Percentiles rank a stretch among this genome's conserved stretches.
These are phyloP conservation scores for Glaucopsyche alexis DNA, from an alignment of 2,888 invertebrate genomes.

Conservation along the genomic window DNA sequence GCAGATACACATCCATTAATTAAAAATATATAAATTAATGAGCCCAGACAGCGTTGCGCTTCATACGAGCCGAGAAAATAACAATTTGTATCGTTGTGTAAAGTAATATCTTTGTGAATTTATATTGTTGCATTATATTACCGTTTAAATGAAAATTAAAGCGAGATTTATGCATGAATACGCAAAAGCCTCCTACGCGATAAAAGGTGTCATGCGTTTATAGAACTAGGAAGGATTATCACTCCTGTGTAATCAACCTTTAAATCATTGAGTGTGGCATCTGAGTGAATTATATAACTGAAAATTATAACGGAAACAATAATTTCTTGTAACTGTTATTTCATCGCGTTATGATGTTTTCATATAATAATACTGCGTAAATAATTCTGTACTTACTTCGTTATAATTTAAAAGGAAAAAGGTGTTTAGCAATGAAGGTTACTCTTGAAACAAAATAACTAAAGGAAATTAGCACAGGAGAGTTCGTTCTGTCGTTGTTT, in stretches of 20 bases:
- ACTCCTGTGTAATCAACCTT: slow-evolving; percentile 18
- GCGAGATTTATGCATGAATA: slow-evolving; percentile 23
- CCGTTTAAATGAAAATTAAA: slow-evolving; percentile 25
- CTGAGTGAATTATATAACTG: slow-evolving; percentile 1
- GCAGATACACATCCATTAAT: slow-evolving; percentile 78
- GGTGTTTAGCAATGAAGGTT: no score
- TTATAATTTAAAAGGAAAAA: no score
- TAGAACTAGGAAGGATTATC: slow-evolving; percentile 23
- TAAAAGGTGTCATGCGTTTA: slow-evolving; percentile 21
- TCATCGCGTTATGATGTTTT: neutral
- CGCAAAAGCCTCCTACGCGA: slow-evolving; percentile 26
- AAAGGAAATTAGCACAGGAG: no score
- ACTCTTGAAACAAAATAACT: no score
- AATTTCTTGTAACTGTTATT: neutral
- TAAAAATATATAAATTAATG: slow-evolving; percentile 71
- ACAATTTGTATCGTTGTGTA: slow-evolving; percentile 38
- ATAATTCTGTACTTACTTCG: no score
- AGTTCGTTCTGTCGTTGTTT: no score
- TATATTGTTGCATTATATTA: slow-evolving; percentile 21
- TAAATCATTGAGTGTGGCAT: slow-evolving; percentile 7
- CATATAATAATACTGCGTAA: neutral
- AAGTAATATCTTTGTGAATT: slow-evolving; percentile 23
- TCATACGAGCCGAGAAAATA: slow-evolving; percentile 40
- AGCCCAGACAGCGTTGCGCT: slow-evolving; percentile 45
- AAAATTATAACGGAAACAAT: slow-evolving; percentile 10